Base-by-base conservation (phyloP, 2,888 invertebrate species). In the Thelaira solivaga region DNA sequence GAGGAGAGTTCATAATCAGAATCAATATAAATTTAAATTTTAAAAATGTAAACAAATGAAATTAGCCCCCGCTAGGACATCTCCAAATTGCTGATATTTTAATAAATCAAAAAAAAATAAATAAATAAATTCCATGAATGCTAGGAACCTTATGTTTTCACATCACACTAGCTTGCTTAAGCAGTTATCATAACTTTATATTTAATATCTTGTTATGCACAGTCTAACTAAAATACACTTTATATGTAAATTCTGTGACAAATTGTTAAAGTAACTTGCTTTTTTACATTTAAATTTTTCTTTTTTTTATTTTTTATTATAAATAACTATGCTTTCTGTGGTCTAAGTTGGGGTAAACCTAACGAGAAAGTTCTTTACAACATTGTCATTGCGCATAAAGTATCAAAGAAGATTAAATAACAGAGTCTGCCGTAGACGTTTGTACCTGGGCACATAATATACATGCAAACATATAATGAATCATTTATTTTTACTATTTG, bases 231-330 rank as follows among this genome's bases (percentile, higher is more conserved):
- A 59, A 59, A 53, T 59, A 34, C 67, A 65, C 57, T 65, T 74
- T 26, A 43, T 65, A 67, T 74, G 73, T 26, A 74, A 59, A 74
- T 64, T 53, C 57, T 41, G 59, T 74, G 65, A 74, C 73, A 74
- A 74, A 74, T 74, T 74, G 73, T 53, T 67, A 34, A 73, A 73
- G 51, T 57, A 51, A 65, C 55, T 47, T 65, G 43, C 39, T n/a
- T 13, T 43, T 5, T 31, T 31, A 8, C 13, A 4, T 16, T 6
- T 39, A 8, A 16, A 34, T 22, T 47, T 57, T 57, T 2, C 39
- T 49, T 11, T 18, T 8, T 13, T 24, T n/a, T 47, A 34, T 36
- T 49, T 8, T 6, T 22, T 22, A 10, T 24, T 18, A 16, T 34
- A 31, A 49, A 49, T n/a, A 34, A 62, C 36, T 53, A 43, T 43